Conservation (phyloP, 2,888 invertebrate species). For the Thelaira solivaga region DNA sequence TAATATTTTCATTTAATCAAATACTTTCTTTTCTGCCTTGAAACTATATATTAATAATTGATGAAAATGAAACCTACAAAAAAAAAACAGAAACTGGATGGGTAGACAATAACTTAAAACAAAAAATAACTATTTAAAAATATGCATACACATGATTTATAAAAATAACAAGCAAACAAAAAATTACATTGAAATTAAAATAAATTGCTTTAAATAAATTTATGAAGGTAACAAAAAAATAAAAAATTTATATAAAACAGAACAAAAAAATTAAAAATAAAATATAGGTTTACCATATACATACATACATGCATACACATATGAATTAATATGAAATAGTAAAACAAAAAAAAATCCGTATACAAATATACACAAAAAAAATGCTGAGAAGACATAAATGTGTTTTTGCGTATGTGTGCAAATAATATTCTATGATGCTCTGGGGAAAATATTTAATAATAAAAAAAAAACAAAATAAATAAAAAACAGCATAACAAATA, state of each 20-base stretch:
- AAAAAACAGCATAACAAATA: no score
- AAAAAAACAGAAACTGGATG: conserved; percentile 72
- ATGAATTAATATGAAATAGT: conserved; percentile 50
- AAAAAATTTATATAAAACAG: conserved; percentile 8
- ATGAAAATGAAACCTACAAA: conserved; percentile 60
- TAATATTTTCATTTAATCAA: not conserved
- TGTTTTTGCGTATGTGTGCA: no score
- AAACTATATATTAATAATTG: conserved; percentile 16
- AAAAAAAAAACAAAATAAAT: conserved; percentile 8
- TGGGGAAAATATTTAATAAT: conserved; percentile 20
- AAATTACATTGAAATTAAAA: conserved; percentile 46
- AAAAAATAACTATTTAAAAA: conserved; percentile 66
- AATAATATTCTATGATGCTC: conserved; percentile 35
- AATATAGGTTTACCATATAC: conserved; percentile 31
- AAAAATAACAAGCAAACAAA: conserved; percentile 48
- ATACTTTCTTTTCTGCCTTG: not conserved
- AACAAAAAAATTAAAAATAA: conserved; percentile 36
- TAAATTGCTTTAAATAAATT: conserved; percentile 64
- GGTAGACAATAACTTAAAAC: conserved; percentile 77
- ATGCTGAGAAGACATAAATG: no score
- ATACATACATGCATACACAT: conserved; percentile 57
- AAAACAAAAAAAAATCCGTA: conserved; percentile 36
- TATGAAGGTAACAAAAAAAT: conserved; percentile 37
- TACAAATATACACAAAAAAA: conserved; percentile 20
- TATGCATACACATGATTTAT: conserved; percentile 59